Evolutionary conservation across 64 coral and sea anemone genomes (phyloP).

Genomic region (Pachyseris speciosa): DNA sequence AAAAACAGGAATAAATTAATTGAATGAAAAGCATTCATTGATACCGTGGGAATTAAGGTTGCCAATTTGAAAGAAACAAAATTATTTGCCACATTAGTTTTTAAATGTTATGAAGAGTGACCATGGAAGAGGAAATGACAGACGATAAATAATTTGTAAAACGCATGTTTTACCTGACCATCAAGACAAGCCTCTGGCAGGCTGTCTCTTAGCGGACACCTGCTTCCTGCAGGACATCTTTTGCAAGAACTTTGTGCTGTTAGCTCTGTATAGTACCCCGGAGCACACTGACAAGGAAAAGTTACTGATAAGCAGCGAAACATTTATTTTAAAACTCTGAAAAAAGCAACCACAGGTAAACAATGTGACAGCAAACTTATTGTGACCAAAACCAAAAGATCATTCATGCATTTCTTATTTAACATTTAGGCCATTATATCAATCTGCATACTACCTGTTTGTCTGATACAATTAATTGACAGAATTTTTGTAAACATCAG

Average conservation of each 20-base stretch:
- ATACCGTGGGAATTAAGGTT: too few species aligned
- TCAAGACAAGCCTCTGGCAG: slow-evolving; percentile 56
- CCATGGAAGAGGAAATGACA: not conserved
- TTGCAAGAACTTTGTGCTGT: slow-evolving; percentile 38
- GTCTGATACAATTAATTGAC: too few species aligned
- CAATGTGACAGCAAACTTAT: too few species aligned
- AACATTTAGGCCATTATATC: too few species aligned
- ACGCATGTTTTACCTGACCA: slow-evolving; percentile 62
- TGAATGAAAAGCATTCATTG: too few species aligned
- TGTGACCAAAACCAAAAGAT: too few species aligned
- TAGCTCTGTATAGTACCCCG: slow-evolving; percentile 76
- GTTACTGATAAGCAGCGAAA: not conserved
- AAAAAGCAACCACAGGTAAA: not conserved
- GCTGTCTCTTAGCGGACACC: slow-evolving; percentile 65
- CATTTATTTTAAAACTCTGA: not conserved
- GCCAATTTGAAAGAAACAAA: slow-evolving; percentile 5
- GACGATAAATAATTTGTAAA: not conserved
- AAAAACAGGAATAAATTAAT: too few species aligned
- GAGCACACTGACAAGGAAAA: slow-evolving; percentile 57
- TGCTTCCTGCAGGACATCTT: slow-evolving; percentile 79
- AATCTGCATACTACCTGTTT: too few species aligned
- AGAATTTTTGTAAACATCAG: too few species aligned
- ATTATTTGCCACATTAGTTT: not conserved
- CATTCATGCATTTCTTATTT: too few species aligned
- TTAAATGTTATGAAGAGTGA: not conserved